Evolutionary conservation across 2,797 vertebrate species (phyloP), one percentile per base, ranked within the genome.

Genomic region (Channallabes apus): DNA sequence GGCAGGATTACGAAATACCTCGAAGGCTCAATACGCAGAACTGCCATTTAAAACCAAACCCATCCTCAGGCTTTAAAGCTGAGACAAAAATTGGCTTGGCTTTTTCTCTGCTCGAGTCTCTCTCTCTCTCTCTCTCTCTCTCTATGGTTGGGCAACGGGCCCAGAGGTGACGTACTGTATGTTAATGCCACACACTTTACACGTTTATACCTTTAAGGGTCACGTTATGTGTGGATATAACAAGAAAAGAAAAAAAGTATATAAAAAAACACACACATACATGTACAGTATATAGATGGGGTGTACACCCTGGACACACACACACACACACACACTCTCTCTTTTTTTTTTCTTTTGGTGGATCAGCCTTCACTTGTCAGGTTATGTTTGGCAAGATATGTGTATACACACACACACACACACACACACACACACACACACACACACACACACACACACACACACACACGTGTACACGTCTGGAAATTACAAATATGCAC

Each of bases 401-500:
- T 51, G 46, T 51, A 46, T 12, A 62, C 22, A 62, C 8, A 62
- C 61, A 62, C 9, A 62, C 61, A 62, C 9, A 62, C 59, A 61
- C 22, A 62, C 35, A 61, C 59, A 61, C 24, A 62, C 61, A n/a
- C 3, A 62, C 58, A 61, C 7, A 61, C 18, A 59, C 20, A 61
- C 32, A 59, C 58, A 59, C 20, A 32, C 32, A 54, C 76, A 80
- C 35, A n/a, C 3, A 62, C 58, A 61, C 7, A 61, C 18, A 59
- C 20, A 61, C 32, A 59, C 58, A 59, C 20, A 32, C 32, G n/a
- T n/a, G n/a, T n/a, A 54, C 76, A 80, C 35, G n/a, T 46, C 61
- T 68, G 81, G 88, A 88, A 88, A 90, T 87, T 90, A 85, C 6
- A 62, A 76, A 51, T 86, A 88, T 85, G 86, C 89, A 77, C 90